A percentile compares a stretch with the other conserved stretches of the same genome.
Evolutionary conservation across 2,797 vertebrate genomes (phyloP).

Genomic region (Chiloscyllium punctatum): DNA sequence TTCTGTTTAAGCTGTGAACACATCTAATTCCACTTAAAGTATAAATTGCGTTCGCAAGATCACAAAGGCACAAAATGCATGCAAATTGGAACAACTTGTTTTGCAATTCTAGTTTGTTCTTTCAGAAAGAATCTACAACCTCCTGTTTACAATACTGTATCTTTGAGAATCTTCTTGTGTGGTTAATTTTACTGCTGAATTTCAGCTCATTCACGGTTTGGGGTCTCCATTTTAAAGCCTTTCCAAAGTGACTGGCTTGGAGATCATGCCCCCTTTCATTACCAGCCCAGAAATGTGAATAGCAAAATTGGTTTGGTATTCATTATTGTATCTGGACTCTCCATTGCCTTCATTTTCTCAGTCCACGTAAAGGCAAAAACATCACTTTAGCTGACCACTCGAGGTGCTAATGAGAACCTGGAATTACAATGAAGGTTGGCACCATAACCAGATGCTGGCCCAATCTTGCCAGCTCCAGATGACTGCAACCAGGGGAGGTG

Average conservation of each 20-base stretch:
- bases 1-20: neutral
- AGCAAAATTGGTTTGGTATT: neutral
- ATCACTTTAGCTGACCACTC: neutral
- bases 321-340: neutral
- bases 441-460: neutral
- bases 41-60: neutral
- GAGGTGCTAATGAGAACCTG: neutral
- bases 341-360: neutral
- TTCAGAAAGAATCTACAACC: neutral
- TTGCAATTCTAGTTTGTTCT: neutral
- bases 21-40: neutral
- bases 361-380: neutral
- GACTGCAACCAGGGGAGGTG: neutral
- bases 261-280: neutral
- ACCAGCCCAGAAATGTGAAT: neutral
- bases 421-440: neutral
- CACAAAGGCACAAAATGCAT: neutral
- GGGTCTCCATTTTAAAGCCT: neutral
- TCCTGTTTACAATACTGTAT: neutral
- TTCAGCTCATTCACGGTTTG: neutral
- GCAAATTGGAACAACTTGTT: neutral
- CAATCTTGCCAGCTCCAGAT: neutral
- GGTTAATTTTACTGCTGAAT: neutral
- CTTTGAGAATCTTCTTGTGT: neutral
- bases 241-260: neutral